Percentiles rank a stretch among this genome's conserved stretches.
These are phyloP conservation scores for Ophiothrix spiculata DNA, from an alignment of 35 echinoderm and acorn worm species.

Conservation along the genomic window DNA sequence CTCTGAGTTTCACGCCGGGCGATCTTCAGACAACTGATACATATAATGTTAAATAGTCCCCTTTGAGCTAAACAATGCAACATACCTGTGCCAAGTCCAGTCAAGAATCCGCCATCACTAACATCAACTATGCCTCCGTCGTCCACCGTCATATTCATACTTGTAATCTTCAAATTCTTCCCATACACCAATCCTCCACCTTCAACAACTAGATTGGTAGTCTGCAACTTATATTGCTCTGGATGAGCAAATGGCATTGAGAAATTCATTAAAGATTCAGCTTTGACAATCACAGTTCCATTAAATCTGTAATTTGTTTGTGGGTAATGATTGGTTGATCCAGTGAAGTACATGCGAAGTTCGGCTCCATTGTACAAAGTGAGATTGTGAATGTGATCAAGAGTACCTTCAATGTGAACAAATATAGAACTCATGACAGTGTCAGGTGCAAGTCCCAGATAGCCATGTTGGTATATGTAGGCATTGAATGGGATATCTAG, in stretches of 20 bases:
- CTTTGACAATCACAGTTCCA: slow-evolving; percentile 62
- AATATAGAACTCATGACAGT: slow-evolving; percentile 73
- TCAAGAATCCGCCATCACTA: slow-evolving; percentile 72
- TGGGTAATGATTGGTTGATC: slow-evolving; percentile 59
- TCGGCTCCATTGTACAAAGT: slow-evolving; percentile 71
- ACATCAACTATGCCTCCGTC: slow-evolving; percentile 79
- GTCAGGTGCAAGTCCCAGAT: slow-evolving; percentile 57
- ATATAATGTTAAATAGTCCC: neutral
- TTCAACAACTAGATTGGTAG: slow-evolving; percentile 55
- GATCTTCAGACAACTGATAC: no score
- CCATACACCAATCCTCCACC: slow-evolving; percentile 78
- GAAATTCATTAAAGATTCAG: slow-evolving; percentile 50
- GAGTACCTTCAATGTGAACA: slow-evolving; percentile 60
- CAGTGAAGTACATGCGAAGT: slow-evolving; percentile 39
- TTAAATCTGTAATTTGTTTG: slow-evolving; percentile 50
- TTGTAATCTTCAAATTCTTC: slow-evolving; percentile 50
- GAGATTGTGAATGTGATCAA: slow-evolving; percentile 81
- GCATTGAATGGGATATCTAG: slow-evolving; percentile 74
- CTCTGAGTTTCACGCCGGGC: no score
- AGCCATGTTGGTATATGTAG: slow-evolving; percentile 69
- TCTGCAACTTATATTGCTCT: slow-evolving; percentile 54
- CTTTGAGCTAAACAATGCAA: neutral
- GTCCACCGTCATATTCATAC: slow-evolving; percentile 78
- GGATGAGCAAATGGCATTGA: slow-evolving; percentile 64
- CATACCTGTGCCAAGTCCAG: slow-evolving; percentile 68